These are phyloP conservation scores for Papilio glaucus DNA, from an alignment of 1,140 invertebrate genomes.

Conservation along the genomic window DNA sequence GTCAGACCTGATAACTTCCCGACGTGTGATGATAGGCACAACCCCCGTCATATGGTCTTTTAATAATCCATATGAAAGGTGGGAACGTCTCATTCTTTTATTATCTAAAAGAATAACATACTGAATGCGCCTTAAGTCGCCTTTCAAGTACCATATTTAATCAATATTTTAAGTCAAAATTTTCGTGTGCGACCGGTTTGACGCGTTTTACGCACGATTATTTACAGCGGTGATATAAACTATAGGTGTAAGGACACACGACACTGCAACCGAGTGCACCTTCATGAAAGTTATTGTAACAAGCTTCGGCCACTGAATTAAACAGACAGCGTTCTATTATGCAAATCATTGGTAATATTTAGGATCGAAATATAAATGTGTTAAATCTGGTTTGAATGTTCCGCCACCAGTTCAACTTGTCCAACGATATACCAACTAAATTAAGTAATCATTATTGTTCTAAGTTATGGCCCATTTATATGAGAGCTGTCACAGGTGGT, in stretches of 20 bases:
- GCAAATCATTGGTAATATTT: neutral
- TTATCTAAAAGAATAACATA: neutral
- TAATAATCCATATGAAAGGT: too few species aligned
- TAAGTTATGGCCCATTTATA: too few species aligned
- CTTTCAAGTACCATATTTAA: constrained; percentile 16
- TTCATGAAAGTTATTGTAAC: constrained; percentile 10
- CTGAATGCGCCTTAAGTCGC: neutral
- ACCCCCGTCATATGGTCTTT: too few species aligned
- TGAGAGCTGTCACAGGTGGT: too few species aligned
- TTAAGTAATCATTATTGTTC: too few species aligned
- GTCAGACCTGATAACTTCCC: too few species aligned
- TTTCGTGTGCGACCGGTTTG: constrained; percentile 18
- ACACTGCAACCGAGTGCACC: neutral
- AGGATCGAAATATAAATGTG: neutral
- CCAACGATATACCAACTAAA: too few species aligned
- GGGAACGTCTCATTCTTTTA: neutral
- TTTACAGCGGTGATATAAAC: neutral
- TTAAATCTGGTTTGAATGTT: too few species aligned
- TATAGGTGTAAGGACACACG: constrained; percentile 2
- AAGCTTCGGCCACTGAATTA: neutral
- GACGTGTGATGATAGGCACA: too few species aligned
- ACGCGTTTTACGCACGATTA: constrained; percentile 25
- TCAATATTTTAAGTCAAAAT: constrained; percentile 15
- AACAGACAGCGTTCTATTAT: neutral
- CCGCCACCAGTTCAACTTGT: too few species aligned